Evolutionary conservation across 2,888 invertebrate genomes (phyloP), one percentile per base, ranked within the genome.

Genomic region (Nemurella pictetii): DNA sequence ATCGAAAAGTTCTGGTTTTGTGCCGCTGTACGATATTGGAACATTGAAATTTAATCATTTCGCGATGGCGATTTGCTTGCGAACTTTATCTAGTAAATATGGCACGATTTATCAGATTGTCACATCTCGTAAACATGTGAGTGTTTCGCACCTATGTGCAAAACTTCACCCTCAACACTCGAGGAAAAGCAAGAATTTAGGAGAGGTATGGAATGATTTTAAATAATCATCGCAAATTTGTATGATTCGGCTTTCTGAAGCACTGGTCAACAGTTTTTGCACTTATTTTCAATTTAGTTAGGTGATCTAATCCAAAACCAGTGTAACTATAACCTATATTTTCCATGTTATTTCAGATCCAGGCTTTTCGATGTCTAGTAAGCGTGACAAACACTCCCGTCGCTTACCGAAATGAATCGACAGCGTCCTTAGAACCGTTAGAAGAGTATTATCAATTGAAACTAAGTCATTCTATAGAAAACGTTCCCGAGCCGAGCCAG

Each of bases 61-160:
- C 36, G 81, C 73, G 88, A 93, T 93, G 93, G 92, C 93, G 88
- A 91, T 92, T 88, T 93, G 92, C 88, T 90, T 93, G 88, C 92
- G 93, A 87, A 91, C 92, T 75, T 89, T 93, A 87, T 91, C 93
- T n/a, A 91, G 91, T 88, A 93, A 92, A 90, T 90, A 93, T 87
- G 89, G 92, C 87, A 91, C 92, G 74, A 90, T 92, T 87, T 92
- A 92, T 89, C 91, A 91, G 86, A 91, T 92, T 86, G 91, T 92
- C 88, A 90, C 91, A 84, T 91, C 92, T 30, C 91, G 92, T 90
- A 93, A 89, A 89, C 92, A 92, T 89, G 89, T 92, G 7, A 82
- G 80, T 80, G 84, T 36, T 28, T 28, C 90, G 88, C 92, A 91
- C 87, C 89, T 92, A 87, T 89, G 92, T 55, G 55, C 55, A 88